These are phyloP conservation scores for Myripristis jacobus DNA, from an alignment of 2,797 vertebrate genomes.

Conservation along the genomic window DNA sequence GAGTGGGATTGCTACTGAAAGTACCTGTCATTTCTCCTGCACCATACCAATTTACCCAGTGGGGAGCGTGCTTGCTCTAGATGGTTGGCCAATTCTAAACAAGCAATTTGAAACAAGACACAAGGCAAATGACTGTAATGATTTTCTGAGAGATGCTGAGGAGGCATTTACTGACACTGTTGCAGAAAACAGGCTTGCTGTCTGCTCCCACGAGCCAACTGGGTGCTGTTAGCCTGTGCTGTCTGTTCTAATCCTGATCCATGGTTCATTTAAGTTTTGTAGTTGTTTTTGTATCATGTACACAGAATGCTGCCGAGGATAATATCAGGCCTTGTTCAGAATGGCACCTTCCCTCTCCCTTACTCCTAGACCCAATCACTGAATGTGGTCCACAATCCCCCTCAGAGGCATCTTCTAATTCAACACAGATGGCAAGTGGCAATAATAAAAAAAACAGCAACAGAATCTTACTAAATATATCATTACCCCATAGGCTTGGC, in stretches of 20 bases:
- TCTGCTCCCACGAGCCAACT: constrained; percentile 12
- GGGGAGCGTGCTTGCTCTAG: constrained; percentile 20
- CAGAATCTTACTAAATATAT: constrained; percentile 77
- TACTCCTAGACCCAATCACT: constrained; percentile 29
- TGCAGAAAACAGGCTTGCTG: neutral
- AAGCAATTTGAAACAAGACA: constrained; percentile 37
- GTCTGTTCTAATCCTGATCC: constrained; percentile 15
- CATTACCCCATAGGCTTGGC: constrained; percentile 72
- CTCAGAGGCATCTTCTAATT: constrained; percentile 68
- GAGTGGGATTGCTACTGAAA: constrained; percentile 27
- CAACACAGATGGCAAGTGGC: constrained; percentile 76
- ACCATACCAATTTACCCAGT: constrained; percentile 35
- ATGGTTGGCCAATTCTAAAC: constrained; percentile 37
- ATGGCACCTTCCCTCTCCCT: neutral
- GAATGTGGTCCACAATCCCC: constrained; percentile 68
- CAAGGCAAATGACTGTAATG: constrained; percentile 53
- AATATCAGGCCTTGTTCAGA: neutral
- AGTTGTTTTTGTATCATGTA: neutral
- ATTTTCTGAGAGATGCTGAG: constrained; percentile 49
- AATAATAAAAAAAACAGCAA: constrained; percentile 72
- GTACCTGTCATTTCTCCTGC: constrained; percentile 45
- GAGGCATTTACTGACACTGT: constrained; percentile 41
- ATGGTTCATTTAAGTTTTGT: neutral
- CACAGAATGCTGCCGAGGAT: neutral
- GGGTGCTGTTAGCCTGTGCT: constrained; percentile 8